Percentiles rank a stretch among this genome's conserved stretches.
Evolutionary conservation across 1,140 invertebrate genomes (phyloP).

Genomic region (Lithobius niger): DNA sequence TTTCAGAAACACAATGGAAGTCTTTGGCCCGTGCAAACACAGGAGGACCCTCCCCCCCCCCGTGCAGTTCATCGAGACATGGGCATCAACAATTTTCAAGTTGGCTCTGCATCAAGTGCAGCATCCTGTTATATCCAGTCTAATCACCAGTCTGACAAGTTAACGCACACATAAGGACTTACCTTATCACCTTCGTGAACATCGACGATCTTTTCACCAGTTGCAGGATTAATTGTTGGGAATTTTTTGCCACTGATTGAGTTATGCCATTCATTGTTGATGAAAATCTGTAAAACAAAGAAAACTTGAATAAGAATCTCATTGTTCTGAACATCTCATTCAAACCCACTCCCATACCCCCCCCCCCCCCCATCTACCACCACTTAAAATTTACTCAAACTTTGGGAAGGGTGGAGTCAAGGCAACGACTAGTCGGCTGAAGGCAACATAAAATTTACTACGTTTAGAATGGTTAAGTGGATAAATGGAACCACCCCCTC

Average conservation of each 20-base stretch:
- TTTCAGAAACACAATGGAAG: too few relatives aligned
- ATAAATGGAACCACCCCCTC: too few relatives aligned
- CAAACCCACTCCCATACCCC: too few relatives aligned
- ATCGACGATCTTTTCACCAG: conserved; percentile 56
- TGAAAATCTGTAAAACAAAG: conserved; percentile 58
- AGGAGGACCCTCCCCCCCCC: background rate
- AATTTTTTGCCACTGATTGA: conserved; percentile 47
- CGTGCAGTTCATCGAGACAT: background rate
- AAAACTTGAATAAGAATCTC: conserved; percentile 4
- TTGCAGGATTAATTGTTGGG: conserved; percentile 58
- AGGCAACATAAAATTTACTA: too few relatives aligned
- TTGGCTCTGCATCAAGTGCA: conserved; percentile 1
- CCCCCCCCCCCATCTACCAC: too few relatives aligned
- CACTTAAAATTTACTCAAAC: too few relatives aligned
- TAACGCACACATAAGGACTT: background rate
- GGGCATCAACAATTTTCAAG: background rate
- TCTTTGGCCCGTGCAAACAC: background rate
- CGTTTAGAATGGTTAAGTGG: too few relatives aligned
- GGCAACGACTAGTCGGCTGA: too few relatives aligned
- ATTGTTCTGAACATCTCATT: too few relatives aligned
- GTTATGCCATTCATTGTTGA: conserved; percentile 84
- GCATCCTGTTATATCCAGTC: background rate
- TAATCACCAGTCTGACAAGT: background rate
- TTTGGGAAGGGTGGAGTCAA: too few relatives aligned
- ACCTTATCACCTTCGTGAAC: conserved; percentile 58